Percentiles rank a stretch among this genome's conserved stretches.
Conservation (phyloP, 2,888 invertebrate species). For the Amiota mariae region DNA sequence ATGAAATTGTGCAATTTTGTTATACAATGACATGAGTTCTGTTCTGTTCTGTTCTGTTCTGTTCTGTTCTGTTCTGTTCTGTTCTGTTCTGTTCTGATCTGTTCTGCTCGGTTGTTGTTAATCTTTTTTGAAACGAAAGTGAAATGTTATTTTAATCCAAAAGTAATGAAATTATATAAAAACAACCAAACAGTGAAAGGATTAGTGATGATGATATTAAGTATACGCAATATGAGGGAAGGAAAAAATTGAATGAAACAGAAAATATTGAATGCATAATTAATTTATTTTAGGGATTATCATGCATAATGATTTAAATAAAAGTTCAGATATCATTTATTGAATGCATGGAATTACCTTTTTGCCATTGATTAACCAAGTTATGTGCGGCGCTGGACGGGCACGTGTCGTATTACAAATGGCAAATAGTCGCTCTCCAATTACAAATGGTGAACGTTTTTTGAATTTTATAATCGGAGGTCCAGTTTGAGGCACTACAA, state of each 20-base stretch:
- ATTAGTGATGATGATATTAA: too few species aligned
- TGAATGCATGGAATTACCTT: conserved; percentile 78
- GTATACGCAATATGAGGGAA: neutral
- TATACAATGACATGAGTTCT: conserved; percentile 64
- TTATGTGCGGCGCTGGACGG: conserved; percentile 80
- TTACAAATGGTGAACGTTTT: conserved; percentile 75
- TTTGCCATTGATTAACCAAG: conserved; percentile 83
- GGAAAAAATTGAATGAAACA: neutral
- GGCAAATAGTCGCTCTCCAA: conserved; percentile 80
- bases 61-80: conserved; percentile 38
- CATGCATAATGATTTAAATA: neutral
- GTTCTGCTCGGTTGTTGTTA: conserved; percentile 41
- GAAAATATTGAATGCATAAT: conserved; percentile 18
- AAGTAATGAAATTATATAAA: neutral
- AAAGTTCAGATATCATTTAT: conserved; percentile 34
- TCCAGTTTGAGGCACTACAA: conserved; percentile 77
- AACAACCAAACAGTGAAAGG: too few species aligned
- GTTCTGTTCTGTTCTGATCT: conserved; percentile 43
- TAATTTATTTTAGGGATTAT: neutral
- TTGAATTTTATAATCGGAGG: conserved; percentile 80
- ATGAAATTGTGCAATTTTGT: conserved; percentile 57
- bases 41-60: too few species aligned
- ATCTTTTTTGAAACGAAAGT: conserved; percentile 53
- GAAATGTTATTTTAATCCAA: neutral
- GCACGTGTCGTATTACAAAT: conserved; percentile 82